Base-by-base conservation (phyloP, 2,797 vertebrate species). In the Hyperoplus immaculatus region DNA sequence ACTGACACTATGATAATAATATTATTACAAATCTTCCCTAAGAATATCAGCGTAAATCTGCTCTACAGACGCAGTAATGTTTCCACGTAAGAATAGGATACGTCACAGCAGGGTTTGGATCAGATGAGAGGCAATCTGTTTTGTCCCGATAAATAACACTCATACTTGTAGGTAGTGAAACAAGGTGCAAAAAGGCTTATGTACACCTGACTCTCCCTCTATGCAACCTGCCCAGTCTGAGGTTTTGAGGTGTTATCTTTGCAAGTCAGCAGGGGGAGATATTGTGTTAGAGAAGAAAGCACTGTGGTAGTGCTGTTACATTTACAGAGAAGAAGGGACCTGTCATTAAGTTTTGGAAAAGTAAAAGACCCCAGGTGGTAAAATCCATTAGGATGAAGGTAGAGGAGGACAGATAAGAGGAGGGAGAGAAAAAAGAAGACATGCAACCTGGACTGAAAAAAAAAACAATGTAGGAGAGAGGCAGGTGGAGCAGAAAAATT, bases 261-360 rank as follows among this genome's bases (percentile, higher is more conserved):
- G 8, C 4, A 3, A 0, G 54, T 42, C 93, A 89, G 87, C 88
- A 94, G 93, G 91, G 87, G 90, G 92, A 64, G 88, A 87, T 88
- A 81, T 84, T 83, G 88, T 61, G 75, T 68, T 60, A 10, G 67
- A 62, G 66, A 85, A 88, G 36, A 43, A 83, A 55, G 14, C 4
- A 16, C 41, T n/a, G 14, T 42, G 51, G 70, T 47, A 9, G 80
- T 75, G 83, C 45, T 73, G 57, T 60, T 71, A 62, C 38, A 58
- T 78, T 64, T 77, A 66, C 69, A 21, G 53, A 65, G 38, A 78
- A 78, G 65, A 72, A 80, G 53, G 69, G 42, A 60, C n/a, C 45
- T 87, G 71, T 80, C 64, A 12, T 81, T 78, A 75, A 72, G 75
- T 80, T 90, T 85, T 63, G 51, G 53, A 87, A 88, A 89, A 87